phyloP scores from a whole-genome alignment of 2,888 invertebrate genomes.

The Heliothis peltigera region DNA sequence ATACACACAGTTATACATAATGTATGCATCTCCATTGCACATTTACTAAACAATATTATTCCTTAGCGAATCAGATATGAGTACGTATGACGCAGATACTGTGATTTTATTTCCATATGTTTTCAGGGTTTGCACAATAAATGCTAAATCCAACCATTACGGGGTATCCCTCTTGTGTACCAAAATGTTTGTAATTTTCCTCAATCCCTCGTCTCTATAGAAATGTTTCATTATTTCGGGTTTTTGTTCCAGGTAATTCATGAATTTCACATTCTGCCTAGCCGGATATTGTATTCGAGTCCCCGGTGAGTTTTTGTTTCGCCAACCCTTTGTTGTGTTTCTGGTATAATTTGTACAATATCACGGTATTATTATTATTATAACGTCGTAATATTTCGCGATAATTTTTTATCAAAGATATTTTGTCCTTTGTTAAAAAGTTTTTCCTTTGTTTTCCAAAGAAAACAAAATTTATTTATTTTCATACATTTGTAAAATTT shows the following conservation, averaged over 20 bases:
- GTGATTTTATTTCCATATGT: background rate
- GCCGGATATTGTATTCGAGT: conserved; percentile 31
- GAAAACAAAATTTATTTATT: background rate
- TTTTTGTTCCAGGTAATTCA: conserved; percentile 65
- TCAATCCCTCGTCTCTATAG: conserved; percentile 4
- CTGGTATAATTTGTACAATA: conserved; percentile 23
- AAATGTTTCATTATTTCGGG: conserved; percentile 47
- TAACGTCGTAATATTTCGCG: background rate
- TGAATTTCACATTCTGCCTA: conserved; percentile 50
- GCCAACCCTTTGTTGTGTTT: conserved; percentile 19
- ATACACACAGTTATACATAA: background rate
- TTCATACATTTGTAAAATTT: background rate
- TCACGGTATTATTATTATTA: conserved; percentile 9
- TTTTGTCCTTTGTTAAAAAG: background rate
- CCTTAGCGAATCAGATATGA: background rate
- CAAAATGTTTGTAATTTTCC: conserved; percentile 17
- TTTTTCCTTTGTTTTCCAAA: background rate
- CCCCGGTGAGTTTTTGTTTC: conserved; percentile 57
- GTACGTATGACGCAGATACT: conserved; percentile 1
- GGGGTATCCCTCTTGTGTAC: conserved; percentile 17
- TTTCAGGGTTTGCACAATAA: conserved; percentile 7
- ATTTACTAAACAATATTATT: background rate
- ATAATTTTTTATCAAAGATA: background rate
- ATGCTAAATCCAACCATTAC: conserved; percentile 14
- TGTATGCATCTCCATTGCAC: background rate